Percentiles rank a stretch among this genome's conserved stretches.
phyloP scores from a whole-genome alignment of 2,888 invertebrate genomes.

The Eucriotettix oculatus region DNA sequence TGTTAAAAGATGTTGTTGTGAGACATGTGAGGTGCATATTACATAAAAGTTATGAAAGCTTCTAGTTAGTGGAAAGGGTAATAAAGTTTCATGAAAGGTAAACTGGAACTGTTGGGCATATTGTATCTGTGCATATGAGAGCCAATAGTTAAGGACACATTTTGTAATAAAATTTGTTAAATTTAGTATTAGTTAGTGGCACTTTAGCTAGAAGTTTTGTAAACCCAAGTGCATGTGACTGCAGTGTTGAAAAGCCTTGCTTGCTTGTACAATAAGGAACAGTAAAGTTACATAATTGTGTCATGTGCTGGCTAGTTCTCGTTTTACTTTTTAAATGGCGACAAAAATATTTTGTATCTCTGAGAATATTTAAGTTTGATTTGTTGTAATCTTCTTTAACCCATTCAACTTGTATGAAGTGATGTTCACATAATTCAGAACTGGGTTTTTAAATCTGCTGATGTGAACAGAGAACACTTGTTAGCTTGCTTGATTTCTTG shows the following conservation, averaged over 20 bases:
- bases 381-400: no score
- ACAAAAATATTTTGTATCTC: no score
- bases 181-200: neutral
- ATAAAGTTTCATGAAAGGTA: no score
- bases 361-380: no score
- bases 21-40: constrained; percentile 5
- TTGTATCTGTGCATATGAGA: neutral
- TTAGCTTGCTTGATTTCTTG: no score
- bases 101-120: no score
- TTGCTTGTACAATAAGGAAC: neutral
- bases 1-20: constrained; percentile 5
- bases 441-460: no score
- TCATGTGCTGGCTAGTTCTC: neutral
- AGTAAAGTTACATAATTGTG: neutral
- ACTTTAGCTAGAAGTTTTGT: constrained; percentile 5
- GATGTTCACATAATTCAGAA: no score
- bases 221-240: constrained; percentile 3
- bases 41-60: constrained; percentile 1
- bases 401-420: no score
- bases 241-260: constrained; percentile 3
- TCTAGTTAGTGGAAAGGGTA: no score
- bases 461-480: no score
- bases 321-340: no score
- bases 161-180: constrained; percentile 6
- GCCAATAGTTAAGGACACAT: neutral